These are phyloP conservation scores for Malacosoma neustria DNA, from an alignment of 2,888 invertebrate genomes.

Conservation along the genomic window DNA sequence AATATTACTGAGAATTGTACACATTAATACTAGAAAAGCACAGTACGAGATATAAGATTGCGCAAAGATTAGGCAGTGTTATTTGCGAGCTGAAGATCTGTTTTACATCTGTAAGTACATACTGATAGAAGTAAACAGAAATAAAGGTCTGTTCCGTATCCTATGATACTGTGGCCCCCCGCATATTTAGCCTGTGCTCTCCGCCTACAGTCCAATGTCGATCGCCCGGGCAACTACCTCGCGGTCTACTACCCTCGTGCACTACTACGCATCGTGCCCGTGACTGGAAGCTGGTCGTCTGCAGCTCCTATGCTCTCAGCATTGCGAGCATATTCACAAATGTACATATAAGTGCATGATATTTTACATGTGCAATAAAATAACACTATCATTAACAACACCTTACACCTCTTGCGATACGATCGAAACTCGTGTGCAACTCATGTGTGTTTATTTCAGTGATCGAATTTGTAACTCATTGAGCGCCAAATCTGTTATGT, in stretches of 20 bases:
- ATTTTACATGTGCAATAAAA: conserved; percentile 57
- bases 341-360: conserved; percentile 46
- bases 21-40: conserved; percentile 55
- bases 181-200: conserved; percentile 51
- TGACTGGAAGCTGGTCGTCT: conserved; percentile 62
- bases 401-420: conserved; percentile 42
- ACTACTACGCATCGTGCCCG: conserved; percentile 45
- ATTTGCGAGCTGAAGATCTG: conserved; percentile 62
- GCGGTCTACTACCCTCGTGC: conserved; percentile 44
- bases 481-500: conserved; percentile 38
- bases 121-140: conserved; percentile 25
- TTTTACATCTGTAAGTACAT: conserved; percentile 34
- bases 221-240: conserved; percentile 29
- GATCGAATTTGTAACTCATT: conserved; percentile 60
- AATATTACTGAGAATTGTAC: conserved; percentile 27
- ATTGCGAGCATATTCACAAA: conserved; percentile 35
- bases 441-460: conserved; percentile 27
- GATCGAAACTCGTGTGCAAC: conserved; percentile 13
- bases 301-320: conserved; percentile 59
- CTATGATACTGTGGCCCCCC: conserved; percentile 31
- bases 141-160: conserved; percentile 40
- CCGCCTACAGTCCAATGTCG: conserved; percentile 32
- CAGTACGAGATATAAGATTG: conserved; percentile 60
- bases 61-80: conserved; percentile 71
- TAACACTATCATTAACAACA: conserved; percentile 47